A percentile compares a stretch with the other conserved stretches of the same genome.
Evolutionary conservation across 1,140 invertebrate species (phyloP).

Genomic region (Teleopsis dalmanni): DNA sequence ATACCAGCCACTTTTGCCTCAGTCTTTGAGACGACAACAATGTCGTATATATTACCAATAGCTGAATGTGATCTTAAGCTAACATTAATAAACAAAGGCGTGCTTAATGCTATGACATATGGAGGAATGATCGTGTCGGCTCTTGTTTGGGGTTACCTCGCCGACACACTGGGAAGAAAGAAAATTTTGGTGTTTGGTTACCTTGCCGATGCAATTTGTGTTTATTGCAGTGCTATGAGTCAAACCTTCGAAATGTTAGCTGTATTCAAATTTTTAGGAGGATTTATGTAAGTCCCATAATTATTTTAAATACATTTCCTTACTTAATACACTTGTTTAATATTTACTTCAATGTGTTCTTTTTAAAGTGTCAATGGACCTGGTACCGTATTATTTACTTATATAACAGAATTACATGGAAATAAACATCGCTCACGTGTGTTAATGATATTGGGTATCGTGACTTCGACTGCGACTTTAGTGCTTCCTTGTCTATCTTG

Average conservation of each 20-base stretch:
- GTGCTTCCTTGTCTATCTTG: conserved; percentile 51
- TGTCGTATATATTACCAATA: conserved; percentile 61
- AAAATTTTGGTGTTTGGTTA: conserved; percentile 64
- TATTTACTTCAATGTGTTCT: conserved; percentile 9
- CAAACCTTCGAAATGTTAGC: conserved; percentile 64
- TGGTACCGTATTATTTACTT: conserved; percentile 61
- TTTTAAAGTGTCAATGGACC: conserved; percentile 61
- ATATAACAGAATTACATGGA: conserved; percentile 61
- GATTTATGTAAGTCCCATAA: conserved; percentile 64
- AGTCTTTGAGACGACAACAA: conserved; percentile 56
- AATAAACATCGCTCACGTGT: conserved; percentile 55
- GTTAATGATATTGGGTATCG: conserved; percentile 54
- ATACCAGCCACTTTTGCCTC: conserved; percentile 57
- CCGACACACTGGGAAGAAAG: conserved; percentile 66
- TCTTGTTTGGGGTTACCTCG: conserved; percentile 72
- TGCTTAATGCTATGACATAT: conserved; percentile 59
- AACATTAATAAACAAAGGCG: conserved; percentile 57
- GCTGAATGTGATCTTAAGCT: conserved; percentile 64
- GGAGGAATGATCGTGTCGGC: conserved; percentile 75
- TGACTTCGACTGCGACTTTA: conserved; percentile 51
- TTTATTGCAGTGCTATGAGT: conserved; percentile 57
- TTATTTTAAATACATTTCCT: too few species aligned
- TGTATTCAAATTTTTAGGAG: conserved; percentile 64
- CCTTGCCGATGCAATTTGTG: conserved; percentile 59
- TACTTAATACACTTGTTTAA: conserved; percentile 21